These are phyloP conservation scores for Hexactinellida sp. DNA, from an alignment of 37 sponge, comb jelly and placozoan species.

Conservation along the genomic window DNA sequence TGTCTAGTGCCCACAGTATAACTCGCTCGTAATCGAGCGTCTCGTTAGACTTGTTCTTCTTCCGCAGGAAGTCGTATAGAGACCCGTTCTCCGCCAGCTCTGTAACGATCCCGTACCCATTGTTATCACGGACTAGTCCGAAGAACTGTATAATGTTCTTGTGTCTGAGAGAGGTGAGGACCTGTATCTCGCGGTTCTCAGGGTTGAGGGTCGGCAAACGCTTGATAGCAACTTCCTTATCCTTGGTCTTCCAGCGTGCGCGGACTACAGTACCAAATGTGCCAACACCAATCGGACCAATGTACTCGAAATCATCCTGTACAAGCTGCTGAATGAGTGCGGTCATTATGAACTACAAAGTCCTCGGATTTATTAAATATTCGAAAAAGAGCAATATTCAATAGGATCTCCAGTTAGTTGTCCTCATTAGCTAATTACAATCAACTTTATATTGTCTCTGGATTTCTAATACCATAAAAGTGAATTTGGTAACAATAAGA, in stretches of 20 bases:
- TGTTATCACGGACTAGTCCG: slow-evolving; percentile 51
- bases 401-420: neutral
- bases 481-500: too few relatives aligned
- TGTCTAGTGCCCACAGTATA: slow-evolving; percentile 72
- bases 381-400: too few relatives aligned
- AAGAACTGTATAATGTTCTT: slow-evolving; percentile 80
- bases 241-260: slow-evolving; percentile 49
- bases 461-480: neutral
- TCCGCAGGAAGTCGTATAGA: slow-evolving; percentile 53
- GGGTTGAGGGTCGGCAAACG: slow-evolving; percentile 7
- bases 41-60: neutral
- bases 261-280: slow-evolving; percentile 67
- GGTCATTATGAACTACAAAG: neutral
- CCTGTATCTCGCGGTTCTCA: slow-evolving; percentile 40
- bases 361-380: too few relatives aligned
- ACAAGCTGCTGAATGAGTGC: neutral
- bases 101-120: slow-evolving; percentile 71
- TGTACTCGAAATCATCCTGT: slow-evolving; percentile 49
- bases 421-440: neutral
- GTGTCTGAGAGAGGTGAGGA: slow-evolving; percentile 66
- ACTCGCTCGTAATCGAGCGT: slow-evolving; percentile 48
- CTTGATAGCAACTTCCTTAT: slow-evolving; percentile 75
- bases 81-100: slow-evolving; percentile 67
- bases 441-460: neutral
- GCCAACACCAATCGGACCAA: slow-evolving; percentile 54